Conservation (phyloP, 2,113 vertebrate genomes). For the Blennius ocellaris region DNA sequence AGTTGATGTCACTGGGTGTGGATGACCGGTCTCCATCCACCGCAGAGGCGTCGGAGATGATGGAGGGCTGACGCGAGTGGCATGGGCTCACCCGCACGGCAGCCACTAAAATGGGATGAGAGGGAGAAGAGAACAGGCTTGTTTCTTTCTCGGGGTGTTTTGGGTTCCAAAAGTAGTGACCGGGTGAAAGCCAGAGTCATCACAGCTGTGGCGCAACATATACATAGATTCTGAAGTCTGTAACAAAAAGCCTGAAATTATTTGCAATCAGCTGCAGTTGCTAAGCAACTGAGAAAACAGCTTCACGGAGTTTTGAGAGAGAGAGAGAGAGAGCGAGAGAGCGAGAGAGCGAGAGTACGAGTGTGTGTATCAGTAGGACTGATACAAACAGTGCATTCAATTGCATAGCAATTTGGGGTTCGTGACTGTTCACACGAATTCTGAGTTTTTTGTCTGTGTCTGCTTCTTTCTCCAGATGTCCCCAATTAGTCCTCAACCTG, state of each 20-base stretch:
- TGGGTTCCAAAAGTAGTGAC: neutral
- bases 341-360: too few relatives aligned
- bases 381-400: slow-evolving; percentile 36
- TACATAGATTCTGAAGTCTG: neutral
- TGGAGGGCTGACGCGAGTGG: slow-evolving; percentile 95
- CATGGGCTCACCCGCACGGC: slow-evolving; percentile 95
- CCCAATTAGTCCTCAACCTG: slow-evolving; percentile 25
- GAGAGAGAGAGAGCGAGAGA: slow-evolving; percentile 5
- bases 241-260: slow-evolving; percentile 48
- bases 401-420: slow-evolving; percentile 38
- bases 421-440: slow-evolving; percentile 35
- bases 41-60: slow-evolving; percentile 93
- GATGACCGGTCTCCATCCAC: slow-evolving; percentile 96
- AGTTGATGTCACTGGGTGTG: slow-evolving; percentile 98
- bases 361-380: slow-evolving; percentile 17
- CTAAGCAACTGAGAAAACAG: slow-evolving; percentile 74
- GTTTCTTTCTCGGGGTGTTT: slow-evolving; percentile 38
- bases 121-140: slow-evolving; percentile 50
- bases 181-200: slow-evolving; percentile 10
- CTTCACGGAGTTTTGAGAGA: slow-evolving; percentile 51
- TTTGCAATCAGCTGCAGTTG: slow-evolving; percentile 71
- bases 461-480: slow-evolving; percentile 24
- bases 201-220: slow-evolving; percentile 3
- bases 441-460: neutral
- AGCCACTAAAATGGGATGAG: slow-evolving; percentile 79